Conservation (phyloP, 2,797 vertebrate species). For the Lateolabrax maculatus region DNA sequence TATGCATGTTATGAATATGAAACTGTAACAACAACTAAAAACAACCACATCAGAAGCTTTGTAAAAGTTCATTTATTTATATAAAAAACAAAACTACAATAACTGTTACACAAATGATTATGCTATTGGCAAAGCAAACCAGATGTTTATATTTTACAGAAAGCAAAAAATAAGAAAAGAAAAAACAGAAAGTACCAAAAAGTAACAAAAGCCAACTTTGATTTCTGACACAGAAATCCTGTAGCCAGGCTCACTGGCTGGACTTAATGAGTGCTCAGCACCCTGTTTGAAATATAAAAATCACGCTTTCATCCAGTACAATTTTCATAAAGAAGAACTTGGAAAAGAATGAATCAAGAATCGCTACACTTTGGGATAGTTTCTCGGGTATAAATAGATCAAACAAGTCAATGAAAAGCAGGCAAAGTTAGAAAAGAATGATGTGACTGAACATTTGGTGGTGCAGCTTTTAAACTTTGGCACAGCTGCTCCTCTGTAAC, state of each 20-base stretch:
- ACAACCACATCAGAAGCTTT: slow-evolving; percentile 6
- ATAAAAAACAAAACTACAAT: slow-evolving; percentile 13
- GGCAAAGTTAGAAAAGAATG: slow-evolving; percentile 3
- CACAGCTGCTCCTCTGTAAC: slow-evolving; percentile 23
- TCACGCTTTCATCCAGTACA: slow-evolving; percentile 47
- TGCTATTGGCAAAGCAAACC: slow-evolving; percentile 63
- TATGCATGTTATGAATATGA: neutral
- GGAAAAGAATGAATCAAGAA: neutral
- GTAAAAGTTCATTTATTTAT: slow-evolving; percentile 66
- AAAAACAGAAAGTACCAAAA: slow-evolving; percentile 53
- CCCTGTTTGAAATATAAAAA: slow-evolving; percentile 65
- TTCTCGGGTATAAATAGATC: slow-evolving; percentile 43
- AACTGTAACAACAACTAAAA: slow-evolving; percentile 1
- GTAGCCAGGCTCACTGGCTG: slow-evolving; percentile 60
- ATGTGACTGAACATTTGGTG: neutral
- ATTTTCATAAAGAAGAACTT: slow-evolving; percentile 27
- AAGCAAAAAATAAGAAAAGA: slow-evolving; percentile 50
- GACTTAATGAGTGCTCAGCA: slow-evolving; percentile 80
- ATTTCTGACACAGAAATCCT: slow-evolving; percentile 66
- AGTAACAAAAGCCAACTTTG: slow-evolving; percentile 51
- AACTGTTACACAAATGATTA: slow-evolving; percentile 58
- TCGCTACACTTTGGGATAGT: slow-evolving; percentile 2
- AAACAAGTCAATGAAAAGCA: slow-evolving; percentile 33
- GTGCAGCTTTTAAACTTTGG: slow-evolving; percentile 4
- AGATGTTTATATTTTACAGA: slow-evolving; percentile 46